Percentiles rank a stretch among this genome's conserved stretches.
Evolutionary conservation across 2,888 invertebrate species (phyloP).

Genomic region (Orthonychiurus folsomi): DNA sequence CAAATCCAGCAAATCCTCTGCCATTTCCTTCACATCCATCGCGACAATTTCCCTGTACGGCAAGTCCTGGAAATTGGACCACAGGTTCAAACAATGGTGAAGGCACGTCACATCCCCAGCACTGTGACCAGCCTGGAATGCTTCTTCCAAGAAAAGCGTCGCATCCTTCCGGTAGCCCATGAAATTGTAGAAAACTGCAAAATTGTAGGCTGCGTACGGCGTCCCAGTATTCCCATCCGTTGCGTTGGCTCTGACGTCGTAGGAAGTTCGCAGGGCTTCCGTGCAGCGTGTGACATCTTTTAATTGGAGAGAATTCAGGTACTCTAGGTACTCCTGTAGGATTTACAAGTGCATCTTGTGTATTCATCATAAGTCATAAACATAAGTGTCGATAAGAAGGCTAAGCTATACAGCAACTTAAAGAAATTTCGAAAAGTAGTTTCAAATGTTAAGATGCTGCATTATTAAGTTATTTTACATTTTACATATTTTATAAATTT

Average conservation of each 20-base stretch:
- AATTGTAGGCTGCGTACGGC: slow-evolving; percentile 37
- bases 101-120: slow-evolving; percentile 34
- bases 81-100: slow-evolving; percentile 36
- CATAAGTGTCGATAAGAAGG: slow-evolving; percentile 19
- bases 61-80: slow-evolving; percentile 32
- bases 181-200: slow-evolving; percentile 31
- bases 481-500: too few relatives aligned
- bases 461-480: too few relatives aligned
- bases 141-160: slow-evolving; percentile 32
- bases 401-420: slow-evolving; percentile 29
- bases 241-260: slow-evolving; percentile 35
- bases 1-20: slow-evolving; percentile 32
- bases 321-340: slow-evolving; percentile 76
- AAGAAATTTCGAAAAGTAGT: too few relatives aligned
- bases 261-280: slow-evolving; percentile 31
- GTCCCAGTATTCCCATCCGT: slow-evolving; percentile 35
- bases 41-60: slow-evolving; percentile 32
- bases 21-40: slow-evolving; percentile 26
- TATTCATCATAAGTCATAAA: slow-evolving; percentile 1
- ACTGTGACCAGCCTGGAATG: slow-evolving; percentile 35
- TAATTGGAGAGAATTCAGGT: slow-evolving; percentile 75
- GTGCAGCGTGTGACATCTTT: slow-evolving; percentile 52
- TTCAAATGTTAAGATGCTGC: too few relatives aligned
- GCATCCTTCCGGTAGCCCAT: slow-evolving; percentile 35
- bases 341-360: not conserved